Percentiles rank a stretch among this genome's conserved stretches.
phyloP scores from a whole-genome alignment of 1,140 invertebrate genomes.

The Mesaphorura yosii region DNA sequence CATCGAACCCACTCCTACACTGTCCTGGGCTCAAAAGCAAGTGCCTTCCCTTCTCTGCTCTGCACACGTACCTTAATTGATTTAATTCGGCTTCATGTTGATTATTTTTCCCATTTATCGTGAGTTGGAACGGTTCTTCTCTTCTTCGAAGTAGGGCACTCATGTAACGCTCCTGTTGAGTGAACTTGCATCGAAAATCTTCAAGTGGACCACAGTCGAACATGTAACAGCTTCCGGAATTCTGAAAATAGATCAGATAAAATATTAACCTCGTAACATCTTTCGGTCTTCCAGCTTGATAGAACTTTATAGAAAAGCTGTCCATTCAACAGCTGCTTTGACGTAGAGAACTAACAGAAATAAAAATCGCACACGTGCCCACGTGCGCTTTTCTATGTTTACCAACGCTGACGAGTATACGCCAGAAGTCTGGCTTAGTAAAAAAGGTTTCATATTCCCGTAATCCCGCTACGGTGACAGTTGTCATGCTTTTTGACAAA shows the following conservation, averaged over 20 bases:
- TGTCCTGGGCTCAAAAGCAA: too few relatives aligned
- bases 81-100: conserved; percentile 65
- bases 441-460: too few relatives aligned
- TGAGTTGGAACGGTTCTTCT: too few relatives aligned
- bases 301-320: neutral
- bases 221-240: conserved; percentile 74
- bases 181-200: conserved; percentile 87
- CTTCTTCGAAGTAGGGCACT: conserved; percentile 58
- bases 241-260: conserved; percentile 40
- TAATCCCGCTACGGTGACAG: too few relatives aligned
- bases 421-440: too few relatives aligned
- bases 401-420: too few relatives aligned
- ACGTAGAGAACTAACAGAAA: neutral
- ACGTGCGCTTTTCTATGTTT: too few relatives aligned
- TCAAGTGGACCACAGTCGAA: conserved; percentile 79
- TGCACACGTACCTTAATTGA: conserved; percentile 54
- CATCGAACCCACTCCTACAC: too few relatives aligned
- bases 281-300: neutral
- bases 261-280: neutral
- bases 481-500: too few relatives aligned
- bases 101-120: too few relatives aligned
- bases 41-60: too few relatives aligned
- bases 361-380: neutral
- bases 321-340: neutral
- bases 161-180: conserved; percentile 74